Evolutionary conservation across 2,797 vertebrate genomes (phyloP), one percentile per base, ranked within the genome.

Genomic region (Sebastes baramenuke): DNA sequence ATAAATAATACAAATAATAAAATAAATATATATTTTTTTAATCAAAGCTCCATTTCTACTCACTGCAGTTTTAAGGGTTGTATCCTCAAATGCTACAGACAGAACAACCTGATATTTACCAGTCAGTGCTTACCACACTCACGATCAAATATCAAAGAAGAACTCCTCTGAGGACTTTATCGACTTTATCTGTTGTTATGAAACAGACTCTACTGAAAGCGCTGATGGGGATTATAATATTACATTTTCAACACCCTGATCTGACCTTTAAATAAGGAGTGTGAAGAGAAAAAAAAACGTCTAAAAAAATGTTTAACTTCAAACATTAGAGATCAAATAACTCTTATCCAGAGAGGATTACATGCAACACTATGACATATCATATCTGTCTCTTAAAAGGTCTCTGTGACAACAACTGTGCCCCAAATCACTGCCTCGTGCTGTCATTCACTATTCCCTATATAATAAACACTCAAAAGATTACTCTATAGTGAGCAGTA

Each of bases 221-320:
- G 13, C 30, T 46, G 25, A 46, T 58, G 27, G 34, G 18, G n/a
- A 49, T 52, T 59, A 32, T 62, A 34, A 7, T 13, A 0, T 29
- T 49, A 65, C 4, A 29, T 70, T 70, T 70, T 62, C 30, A 27
- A 29, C 32, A 64, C 12, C 32, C 22, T 38, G 14, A 55, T 56
- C 24, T 70, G 59, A 70, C 75, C 46, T 77, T 77, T 62, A 55
- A 77, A 69, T 24, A 25, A 27, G 24, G 46, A 24, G 34, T 27
- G 16, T 38, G 18, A 49, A 42, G 13, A 52, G 3, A 11, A 2
- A 46, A 56, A 38, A 38, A 58, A 20, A 56, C 0, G 25, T 46
- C 13, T 12, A 25, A n/a, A 58, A 58, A 67, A 25, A 3, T 16
- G 27, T 4, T 30, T 30, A 12, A 1, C 65, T 52, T n/a, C 4